These are phyloP conservation scores for Morphnarchus princeps DNA, from an alignment of 2,113 vertebrate species.

Conservation along the genomic window DNA sequence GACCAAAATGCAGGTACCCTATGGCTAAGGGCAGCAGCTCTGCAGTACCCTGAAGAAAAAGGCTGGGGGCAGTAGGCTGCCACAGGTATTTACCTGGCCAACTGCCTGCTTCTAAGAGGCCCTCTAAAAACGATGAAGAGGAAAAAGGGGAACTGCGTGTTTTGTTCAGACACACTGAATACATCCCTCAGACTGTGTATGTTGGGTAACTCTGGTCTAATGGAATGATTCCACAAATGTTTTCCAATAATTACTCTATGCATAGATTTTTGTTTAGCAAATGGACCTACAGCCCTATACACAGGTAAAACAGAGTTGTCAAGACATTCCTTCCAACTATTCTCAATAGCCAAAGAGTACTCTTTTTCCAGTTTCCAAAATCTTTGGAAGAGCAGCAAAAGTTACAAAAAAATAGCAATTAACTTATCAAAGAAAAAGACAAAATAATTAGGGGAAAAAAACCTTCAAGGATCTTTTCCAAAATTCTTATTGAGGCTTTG, in stretches of 20 bases:
- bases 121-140: background rate
- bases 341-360: background rate
- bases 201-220: background rate
- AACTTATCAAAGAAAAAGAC: background rate
- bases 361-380: background rate
- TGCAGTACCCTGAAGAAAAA: background rate
- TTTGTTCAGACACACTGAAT: background rate
- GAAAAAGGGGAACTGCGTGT: accelerated
- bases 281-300: background rate
- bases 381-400: background rate
- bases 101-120: background rate
- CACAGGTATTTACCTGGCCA: background rate
- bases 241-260: background rate
- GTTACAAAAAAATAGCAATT: background rate
- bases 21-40: background rate
- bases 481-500: background rate
- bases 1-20: background rate
- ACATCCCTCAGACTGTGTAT: background rate
- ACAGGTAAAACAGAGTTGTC: background rate
- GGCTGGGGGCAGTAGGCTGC: background rate
- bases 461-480: background rate
- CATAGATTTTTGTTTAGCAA: background rate
- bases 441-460: background rate
- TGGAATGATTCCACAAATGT: background rate
- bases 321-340: background rate